phyloP scores from a whole-genome alignment of 2,888 invertebrate species.

The Ornithoptera alexandrae region DNA sequence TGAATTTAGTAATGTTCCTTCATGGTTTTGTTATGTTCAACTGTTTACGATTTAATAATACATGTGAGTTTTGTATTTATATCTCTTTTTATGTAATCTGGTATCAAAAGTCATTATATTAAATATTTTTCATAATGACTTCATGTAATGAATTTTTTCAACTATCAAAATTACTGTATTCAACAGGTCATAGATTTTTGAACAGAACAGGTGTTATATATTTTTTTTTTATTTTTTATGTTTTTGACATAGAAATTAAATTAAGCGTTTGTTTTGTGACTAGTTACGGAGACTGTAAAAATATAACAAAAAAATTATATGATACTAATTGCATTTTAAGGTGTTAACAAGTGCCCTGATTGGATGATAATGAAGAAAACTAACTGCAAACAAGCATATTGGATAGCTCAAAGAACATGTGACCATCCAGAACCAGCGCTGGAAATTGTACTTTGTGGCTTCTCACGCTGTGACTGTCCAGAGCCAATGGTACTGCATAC shows the following conservation, averaged over 20 bases:
- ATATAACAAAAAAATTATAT: neutral
- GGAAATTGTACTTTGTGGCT: conserved; percentile 56
- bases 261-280: too few species aligned
- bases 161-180: too few species aligned
- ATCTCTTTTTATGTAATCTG: neutral
- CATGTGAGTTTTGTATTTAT: conserved; percentile 14
- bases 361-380: conserved; percentile 49
- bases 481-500: conserved; percentile 50
- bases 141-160: too few species aligned
- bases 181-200: too few species aligned
- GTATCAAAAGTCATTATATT: neutral
- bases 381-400: conserved; percentile 49
- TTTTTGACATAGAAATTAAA: too few species aligned
- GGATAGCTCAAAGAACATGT: conserved; percentile 57
- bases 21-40: conserved; percentile 34
- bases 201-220: too few species aligned
- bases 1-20: conserved; percentile 36
- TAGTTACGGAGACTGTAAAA: too few species aligned
- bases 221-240: too few species aligned
- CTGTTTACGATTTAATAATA: conserved; percentile 57
- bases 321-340: conserved; percentile 35
- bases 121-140: neutral
- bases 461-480: conserved; percentile 62
- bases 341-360: conserved; percentile 57
- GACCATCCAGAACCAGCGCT: conserved; percentile 50